Percentiles rank a stretch among this genome's conserved stretches.
phyloP scores from a whole-genome alignment of 2,797 vertebrate genomes.

The Rhinoraja longicauda region DNA sequence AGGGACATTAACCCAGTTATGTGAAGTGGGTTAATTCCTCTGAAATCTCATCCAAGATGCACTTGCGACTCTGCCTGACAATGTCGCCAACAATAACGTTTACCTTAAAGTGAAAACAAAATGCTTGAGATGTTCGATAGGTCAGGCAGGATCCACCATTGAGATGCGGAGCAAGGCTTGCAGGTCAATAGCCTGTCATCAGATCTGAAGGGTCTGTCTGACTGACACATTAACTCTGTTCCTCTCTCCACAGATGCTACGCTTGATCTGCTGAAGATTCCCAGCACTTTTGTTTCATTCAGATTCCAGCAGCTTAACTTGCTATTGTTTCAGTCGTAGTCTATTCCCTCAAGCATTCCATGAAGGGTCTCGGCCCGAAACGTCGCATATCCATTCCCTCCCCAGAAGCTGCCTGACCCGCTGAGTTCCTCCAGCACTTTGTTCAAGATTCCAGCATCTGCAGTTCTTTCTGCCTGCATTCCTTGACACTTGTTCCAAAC shows the following conservation, averaged over 20 bases:
- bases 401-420: too few relatives aligned
- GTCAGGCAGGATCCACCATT: too few relatives aligned
- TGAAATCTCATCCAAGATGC: neutral
- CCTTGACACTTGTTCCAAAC: neutral
- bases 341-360: too few relatives aligned
- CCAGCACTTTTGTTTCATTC: neutral
- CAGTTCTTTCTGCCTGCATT: too few relatives aligned
- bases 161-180: neutral
- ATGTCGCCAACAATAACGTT: neutral
- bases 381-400: too few relatives aligned
- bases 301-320: neutral
- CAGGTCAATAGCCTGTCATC: neutral
- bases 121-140: neutral
- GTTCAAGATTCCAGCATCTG: too few relatives aligned
- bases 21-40: conserved; percentile 28
- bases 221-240: neutral
- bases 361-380: too few relatives aligned
- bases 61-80: neutral
- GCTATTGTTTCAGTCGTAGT: neutral
- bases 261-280: neutral
- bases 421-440: too few relatives aligned
- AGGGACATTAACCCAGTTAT: conserved; percentile 14
- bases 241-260: neutral
- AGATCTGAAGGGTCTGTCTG: neutral
- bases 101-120: neutral